Base-by-base conservation (phyloP, 2,113 vertebrate genomes). In the Galemys pyrenaicus region DNA sequence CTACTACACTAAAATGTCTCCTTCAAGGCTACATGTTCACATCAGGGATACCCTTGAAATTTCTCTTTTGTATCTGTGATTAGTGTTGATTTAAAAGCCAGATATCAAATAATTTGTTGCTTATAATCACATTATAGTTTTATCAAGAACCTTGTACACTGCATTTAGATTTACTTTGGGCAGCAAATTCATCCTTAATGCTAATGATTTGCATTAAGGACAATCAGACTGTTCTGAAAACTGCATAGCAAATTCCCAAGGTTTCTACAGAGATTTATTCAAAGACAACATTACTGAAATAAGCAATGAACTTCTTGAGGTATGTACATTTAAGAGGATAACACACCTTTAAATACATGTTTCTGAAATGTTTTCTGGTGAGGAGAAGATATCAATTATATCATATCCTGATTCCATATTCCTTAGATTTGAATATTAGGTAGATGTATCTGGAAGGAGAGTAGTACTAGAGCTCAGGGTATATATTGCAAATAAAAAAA, bases 161-260 rank as follows among this genome's bases (percentile, higher is more conserved):
- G 71, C 24, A 73, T 87, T 90, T 95, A 37, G 62, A 79, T 86
- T 94, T 92, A 82, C 62, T 94, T 86, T 95, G 49, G 67, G 68
- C 41, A 79, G 73, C 22, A 93, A 71, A 49, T 95, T 85, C 71
- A 81, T 35, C 51, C 9, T 39, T 70, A 62, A 65, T 6, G 4
- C 39, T 89, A 51, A 75, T 56, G 22, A 73, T 62, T 70, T 84
- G 26, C n/a, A 62, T 56, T 56, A 56, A 56, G 37, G 92, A 51
- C 13, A 71, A 12, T 73, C 16, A 73, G 35, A 75, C 67, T 46
- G 39, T 51, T 91, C 30, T 74, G 70, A 83, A 80, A 46, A 91
- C 19, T 12, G 12, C 12, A 26, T 19, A 84, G 64, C 49, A 91
- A 82, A 91, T 70, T 68, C 65, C 49, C 91, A 62, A 77, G 37